These are phyloP conservation scores for Gryllus bimaculatus DNA, from an alignment of 1,140 invertebrate species.

Conservation along the genomic window DNA sequence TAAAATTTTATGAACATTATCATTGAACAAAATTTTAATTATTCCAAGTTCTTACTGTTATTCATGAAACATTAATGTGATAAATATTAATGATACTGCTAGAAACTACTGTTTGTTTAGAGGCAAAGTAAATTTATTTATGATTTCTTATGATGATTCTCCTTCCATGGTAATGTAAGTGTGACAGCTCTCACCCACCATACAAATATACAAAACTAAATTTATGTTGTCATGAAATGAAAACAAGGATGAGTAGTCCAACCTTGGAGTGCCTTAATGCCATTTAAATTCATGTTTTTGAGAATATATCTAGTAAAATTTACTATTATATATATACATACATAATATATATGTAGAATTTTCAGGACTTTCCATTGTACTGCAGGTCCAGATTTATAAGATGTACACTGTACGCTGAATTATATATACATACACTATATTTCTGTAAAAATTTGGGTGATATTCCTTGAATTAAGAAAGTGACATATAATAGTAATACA, in stretches of 20 bases:
- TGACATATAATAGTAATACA: background rate
- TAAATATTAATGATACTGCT: too few relatives aligned
- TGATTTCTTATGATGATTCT: too few relatives aligned
- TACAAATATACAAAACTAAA: background rate
- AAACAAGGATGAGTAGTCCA: background rate
- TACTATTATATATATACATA: background rate
- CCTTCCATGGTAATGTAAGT: background rate
- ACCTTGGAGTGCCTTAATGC: background rate
- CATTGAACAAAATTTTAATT: too few relatives aligned
- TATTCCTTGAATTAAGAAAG: background rate
- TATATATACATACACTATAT: background rate
- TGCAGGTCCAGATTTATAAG: background rate
- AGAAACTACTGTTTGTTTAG: too few relatives aligned
- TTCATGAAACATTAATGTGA: too few relatives aligned
- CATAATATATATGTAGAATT: background rate
- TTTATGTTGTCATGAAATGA: background rate
- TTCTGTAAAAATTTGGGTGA: background rate
- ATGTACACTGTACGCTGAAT: background rate
- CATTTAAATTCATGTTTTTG: background rate
- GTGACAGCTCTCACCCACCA: background rate
- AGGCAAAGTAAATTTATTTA: too few relatives aligned
- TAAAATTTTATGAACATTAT: too few relatives aligned
- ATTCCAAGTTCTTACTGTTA: too few relatives aligned
- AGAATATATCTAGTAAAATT: background rate
- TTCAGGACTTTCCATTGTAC: background rate